phyloP scores from a whole-genome alignment of 2,113 vertebrate genomes.

The Panthera leo region DNA sequence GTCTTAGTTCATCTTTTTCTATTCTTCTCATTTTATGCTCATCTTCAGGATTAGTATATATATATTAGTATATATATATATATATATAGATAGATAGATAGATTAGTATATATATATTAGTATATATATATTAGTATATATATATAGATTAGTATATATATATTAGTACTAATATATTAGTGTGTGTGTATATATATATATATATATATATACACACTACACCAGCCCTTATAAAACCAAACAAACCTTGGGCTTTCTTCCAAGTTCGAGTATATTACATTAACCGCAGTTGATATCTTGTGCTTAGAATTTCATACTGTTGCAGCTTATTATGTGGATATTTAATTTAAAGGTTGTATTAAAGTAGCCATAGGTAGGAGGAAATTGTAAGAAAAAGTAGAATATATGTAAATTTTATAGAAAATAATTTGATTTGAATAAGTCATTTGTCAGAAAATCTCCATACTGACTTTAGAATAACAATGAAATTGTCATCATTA shows the following conservation, averaged over 20 bases:
- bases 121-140: too few relatives aligned
- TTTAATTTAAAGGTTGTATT: neutral
- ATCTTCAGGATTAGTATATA: neutral
- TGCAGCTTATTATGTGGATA: neutral
- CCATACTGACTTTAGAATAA: neutral
- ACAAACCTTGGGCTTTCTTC: neutral
- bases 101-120: too few relatives aligned
- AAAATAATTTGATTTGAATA: neutral
- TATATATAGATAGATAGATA: too few relatives aligned
- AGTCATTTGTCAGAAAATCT: neutral
- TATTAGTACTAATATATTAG: too few relatives aligned
- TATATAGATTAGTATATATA: too few relatives aligned
- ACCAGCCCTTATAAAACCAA: neutral
- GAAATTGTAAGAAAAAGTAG: neutral
- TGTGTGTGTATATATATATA: too few relatives aligned
- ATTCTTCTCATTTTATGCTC: neutral
- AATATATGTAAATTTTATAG: neutral
- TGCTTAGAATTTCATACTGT: neutral
- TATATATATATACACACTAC: too few relatives aligned
- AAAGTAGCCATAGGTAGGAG: neutral
- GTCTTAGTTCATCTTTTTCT: neutral
- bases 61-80: too few relatives aligned
- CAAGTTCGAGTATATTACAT: neutral
- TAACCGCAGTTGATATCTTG: neutral
- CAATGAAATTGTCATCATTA: neutral